phyloP scores from a whole-genome alignment of 2,113 vertebrate genomes.

The Leptodactylus fuscus region DNA sequence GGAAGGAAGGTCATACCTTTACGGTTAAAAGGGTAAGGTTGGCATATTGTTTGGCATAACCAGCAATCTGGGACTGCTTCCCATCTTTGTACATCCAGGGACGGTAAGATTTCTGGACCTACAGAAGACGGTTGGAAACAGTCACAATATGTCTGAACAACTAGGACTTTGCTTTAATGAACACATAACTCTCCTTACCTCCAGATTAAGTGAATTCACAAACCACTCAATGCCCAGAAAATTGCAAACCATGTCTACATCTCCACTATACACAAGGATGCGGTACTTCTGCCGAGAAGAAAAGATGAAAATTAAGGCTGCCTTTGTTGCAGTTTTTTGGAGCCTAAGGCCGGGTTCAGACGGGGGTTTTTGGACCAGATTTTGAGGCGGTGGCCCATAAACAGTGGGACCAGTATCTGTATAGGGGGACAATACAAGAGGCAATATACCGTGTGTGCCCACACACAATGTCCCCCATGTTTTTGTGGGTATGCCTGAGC shows the following conservation, averaged over 20 bases:
- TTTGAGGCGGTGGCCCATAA: no score
- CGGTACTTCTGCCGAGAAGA: slow-evolving; percentile 37
- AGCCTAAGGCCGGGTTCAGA: no score
- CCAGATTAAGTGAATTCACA: slow-evolving; percentile 51
- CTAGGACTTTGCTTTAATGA: neutral
- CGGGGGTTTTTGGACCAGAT: no score
- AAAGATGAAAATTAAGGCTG: no score
- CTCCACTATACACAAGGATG: slow-evolving; percentile 56
- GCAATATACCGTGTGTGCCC: no score
- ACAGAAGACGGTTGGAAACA: neutral
- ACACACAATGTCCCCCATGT: no score
- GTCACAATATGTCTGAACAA: neutral
- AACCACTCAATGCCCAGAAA: slow-evolving; percentile 62
- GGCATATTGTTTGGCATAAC: slow-evolving; percentile 91
- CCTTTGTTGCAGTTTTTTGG: no score
- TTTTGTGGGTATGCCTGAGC: no score
- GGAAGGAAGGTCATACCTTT: slow-evolving; percentile 78
- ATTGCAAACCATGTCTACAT: slow-evolving; percentile 61
- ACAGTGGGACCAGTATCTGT: no score
- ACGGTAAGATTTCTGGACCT: slow-evolving; percentile 87
- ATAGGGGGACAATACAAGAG: no score
- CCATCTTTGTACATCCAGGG: slow-evolving; percentile 81
- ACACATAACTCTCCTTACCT: slow-evolving; percentile 21
- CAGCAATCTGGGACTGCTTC: slow-evolving; percentile 82
- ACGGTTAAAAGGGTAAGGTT: slow-evolving; percentile 88